Percentiles rank a stretch among this genome's conserved stretches.
These are phyloP conservation scores for Agriopis marginaria DNA, from an alignment of 2,888 invertebrate genomes.

Conservation along the genomic window DNA sequence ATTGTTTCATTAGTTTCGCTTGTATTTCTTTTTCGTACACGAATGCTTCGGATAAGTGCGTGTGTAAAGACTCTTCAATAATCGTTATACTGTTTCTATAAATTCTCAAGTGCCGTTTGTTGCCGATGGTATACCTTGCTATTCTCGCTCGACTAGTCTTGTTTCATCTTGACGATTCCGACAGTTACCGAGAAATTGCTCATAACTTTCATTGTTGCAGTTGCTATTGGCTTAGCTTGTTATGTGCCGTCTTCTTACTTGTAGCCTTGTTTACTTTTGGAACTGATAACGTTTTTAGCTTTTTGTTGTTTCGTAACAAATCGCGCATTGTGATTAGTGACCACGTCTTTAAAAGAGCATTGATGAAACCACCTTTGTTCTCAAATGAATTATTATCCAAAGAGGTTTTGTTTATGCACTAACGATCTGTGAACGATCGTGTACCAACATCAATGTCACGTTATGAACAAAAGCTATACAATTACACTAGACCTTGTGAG, in stretches of 20 bases:
- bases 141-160: constrained; percentile 50
- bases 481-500: constrained; percentile 59
- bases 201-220: constrained; percentile 49
- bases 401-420: constrained; percentile 33
- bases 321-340: not conserved
- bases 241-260: constrained; percentile 22
- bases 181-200: constrained; percentile 54
- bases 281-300: constrained; percentile 3
- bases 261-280: constrained; percentile 12
- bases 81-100: constrained; percentile 49
- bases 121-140: constrained; percentile 49
- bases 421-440: constrained; percentile 37
- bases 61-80: constrained; percentile 25
- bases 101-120: constrained; percentile 51
- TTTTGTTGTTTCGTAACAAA: constrained; percentile 10
- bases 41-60: constrained; percentile 20
- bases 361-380: constrained; percentile 21
- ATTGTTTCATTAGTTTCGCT: constrained; percentile 27
- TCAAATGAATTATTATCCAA: constrained; percentile 26
- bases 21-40: constrained; percentile 33
- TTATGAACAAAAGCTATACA: constrained; percentile 52
- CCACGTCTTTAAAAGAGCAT: constrained; percentile 10
- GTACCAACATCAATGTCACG: constrained; percentile 44
- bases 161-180: constrained; percentile 57
- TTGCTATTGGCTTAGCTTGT: constrained; percentile 26